Base-by-base conservation (phyloP, 2,797 vertebrate genomes). In the Danio albolineatus region DNA sequence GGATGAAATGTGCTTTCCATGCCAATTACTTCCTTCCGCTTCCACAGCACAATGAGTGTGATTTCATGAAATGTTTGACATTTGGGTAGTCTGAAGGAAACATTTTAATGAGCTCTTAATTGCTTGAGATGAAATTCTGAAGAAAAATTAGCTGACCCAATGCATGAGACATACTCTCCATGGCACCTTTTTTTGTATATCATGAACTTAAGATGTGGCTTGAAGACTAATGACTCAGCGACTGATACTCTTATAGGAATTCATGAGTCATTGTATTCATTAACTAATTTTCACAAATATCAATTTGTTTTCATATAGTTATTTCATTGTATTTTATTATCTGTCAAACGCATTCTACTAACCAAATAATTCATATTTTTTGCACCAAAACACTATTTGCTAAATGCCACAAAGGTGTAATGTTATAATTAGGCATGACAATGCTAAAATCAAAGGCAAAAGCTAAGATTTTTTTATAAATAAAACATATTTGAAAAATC, bases 1-100 rank as follows among this genome's bases (percentile, higher is more conserved):
- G n/a, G 51, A 60, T 8, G 5, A 66, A 73, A 71, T 53, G 59
- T 60, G 7, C 46, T 76, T 82, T 77, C 49, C 36, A 46, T 4
- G 28, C 16, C 39, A 76, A 73, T 39, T 56, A 38, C 69, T 86
- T 82, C 70, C 60, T 54, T 70, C 12, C 61, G 74, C 28, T 53
- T 75, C 39, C 48, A 21, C 64, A 61, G 38, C 61, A 60, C 5
- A 75, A 38, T 66, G 57, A 61, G 65, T 54, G 6, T 8, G 59
- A 51, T 44, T 61, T 71, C 64, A 28, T 65, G 51, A 60, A 44
- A 54, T n/a, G 16, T 69, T 73, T 43, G 8, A 21, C 39, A 49
- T 54, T 43, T 39, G 67, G 48, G 59, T 36, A 39, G 54, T 38
- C 64, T 21, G 38, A 82, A 67, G 43, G 49, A 48, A 61, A 66